These are phyloP conservation scores for Drosophila punjabiensis DNA, from an alignment of 1,140 invertebrate genomes.

Conservation along the genomic window DNA sequence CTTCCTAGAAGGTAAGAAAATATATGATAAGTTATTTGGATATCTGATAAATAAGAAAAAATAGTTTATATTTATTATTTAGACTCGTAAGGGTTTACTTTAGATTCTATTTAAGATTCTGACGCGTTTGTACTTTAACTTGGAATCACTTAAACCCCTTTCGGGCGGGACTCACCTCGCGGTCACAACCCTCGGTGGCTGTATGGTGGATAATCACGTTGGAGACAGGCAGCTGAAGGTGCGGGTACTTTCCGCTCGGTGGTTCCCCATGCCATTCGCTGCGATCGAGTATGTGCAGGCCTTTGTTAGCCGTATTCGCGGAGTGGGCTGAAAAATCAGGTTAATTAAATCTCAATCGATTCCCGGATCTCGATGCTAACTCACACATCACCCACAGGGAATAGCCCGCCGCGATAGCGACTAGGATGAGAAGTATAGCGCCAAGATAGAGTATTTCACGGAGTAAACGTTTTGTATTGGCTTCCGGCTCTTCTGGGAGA, in stretches of 20 bases:
- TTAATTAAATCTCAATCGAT: slow-evolving; percentile 5
- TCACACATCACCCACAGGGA: slow-evolving; percentile 65
- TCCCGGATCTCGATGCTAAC: neutral
- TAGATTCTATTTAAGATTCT: neutral
- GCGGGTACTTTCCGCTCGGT: slow-evolving; percentile 76
- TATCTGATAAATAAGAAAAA: neutral
- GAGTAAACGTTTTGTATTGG: slow-evolving; percentile 19
- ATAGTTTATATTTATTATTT: neutral
- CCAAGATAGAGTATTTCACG: slow-evolving; percentile 47
- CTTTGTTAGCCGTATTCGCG: slow-evolving; percentile 7
- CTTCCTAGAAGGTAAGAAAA: slow-evolving; percentile 57
- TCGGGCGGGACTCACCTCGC: slow-evolving; percentile 82
- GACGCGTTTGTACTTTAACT: neutral
- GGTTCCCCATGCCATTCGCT: slow-evolving; percentile 89
- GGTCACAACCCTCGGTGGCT: slow-evolving; percentile 86
- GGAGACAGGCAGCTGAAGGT: slow-evolving; percentile 85
- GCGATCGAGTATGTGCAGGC: slow-evolving; percentile 69
- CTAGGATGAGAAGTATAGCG: slow-evolving; percentile 51
- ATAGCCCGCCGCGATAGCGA: slow-evolving; percentile 49
- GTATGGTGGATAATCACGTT: slow-evolving; percentile 87
- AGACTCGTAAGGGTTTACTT: neutral
- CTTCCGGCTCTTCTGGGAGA: slow-evolving; percentile 18
- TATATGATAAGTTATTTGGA: neutral
- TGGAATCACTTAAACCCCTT: slow-evolving; percentile 1
- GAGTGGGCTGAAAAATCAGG: slow-evolving; percentile 38